Evolutionary conservation across 2,888 invertebrate species (phyloP).

Genomic region (Clepsis dumicolana): DNA sequence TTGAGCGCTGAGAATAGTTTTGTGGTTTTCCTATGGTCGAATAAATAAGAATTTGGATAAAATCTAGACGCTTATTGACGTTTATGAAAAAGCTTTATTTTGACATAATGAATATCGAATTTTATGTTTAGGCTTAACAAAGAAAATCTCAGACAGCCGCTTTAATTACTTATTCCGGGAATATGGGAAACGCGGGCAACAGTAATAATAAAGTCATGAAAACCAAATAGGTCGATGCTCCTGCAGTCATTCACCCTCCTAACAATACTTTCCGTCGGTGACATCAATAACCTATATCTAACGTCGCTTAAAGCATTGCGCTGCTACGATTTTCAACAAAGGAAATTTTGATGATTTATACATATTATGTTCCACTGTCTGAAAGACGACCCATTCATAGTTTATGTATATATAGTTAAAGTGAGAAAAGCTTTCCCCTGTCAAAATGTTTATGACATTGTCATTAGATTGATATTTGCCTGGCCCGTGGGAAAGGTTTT

Average conservation of each 20-base stretch:
- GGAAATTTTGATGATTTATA: background rate
- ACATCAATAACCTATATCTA: conserved; percentile 20
- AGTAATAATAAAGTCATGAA: conserved; percentile 16
- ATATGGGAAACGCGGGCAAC: background rate
- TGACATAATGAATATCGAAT: background rate
- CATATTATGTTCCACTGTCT: conserved; percentile 1
- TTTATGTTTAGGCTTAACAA: background rate
- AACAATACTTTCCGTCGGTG: conserved; percentile 25
- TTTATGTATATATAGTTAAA: background rate
- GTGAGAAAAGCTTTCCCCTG: too few relatives aligned
- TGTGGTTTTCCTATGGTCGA: too few relatives aligned
- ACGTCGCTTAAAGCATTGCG: too few relatives aligned
- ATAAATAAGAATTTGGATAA: too few relatives aligned
- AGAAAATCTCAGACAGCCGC: background rate
- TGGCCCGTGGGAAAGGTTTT: too few relatives aligned
- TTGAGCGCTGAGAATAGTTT: too few relatives aligned
- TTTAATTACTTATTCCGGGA: background rate
- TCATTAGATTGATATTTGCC: too few relatives aligned
- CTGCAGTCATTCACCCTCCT: conserved; percentile 38
- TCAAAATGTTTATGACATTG: too few relatives aligned
- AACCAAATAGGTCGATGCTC: conserved; percentile 35
- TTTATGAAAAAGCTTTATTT: too few relatives aligned
- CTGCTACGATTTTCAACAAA: background rate
- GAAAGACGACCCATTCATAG: background rate
- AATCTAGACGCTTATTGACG: too few relatives aligned